These are phyloP conservation scores for Platyscapa corneri DNA, from an alignment of 1,140 invertebrate genomes.

Conservation along the genomic window DNA sequence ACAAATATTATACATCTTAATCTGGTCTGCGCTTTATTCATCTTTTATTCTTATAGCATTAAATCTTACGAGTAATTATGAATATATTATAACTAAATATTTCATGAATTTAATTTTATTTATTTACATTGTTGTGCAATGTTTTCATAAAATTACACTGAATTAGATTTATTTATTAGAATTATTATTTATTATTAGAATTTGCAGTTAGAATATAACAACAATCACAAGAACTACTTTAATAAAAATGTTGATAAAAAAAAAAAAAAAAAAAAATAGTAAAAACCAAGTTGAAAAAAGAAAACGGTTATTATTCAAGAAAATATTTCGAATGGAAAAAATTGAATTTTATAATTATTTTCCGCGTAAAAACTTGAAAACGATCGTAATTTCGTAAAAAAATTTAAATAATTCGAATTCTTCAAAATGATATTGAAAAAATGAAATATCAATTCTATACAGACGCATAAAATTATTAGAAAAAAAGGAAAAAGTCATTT, in stretches of 20 bases:
- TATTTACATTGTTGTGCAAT: not conserved
- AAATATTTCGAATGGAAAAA: too few species aligned
- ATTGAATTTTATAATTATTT: too few species aligned
- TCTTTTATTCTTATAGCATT: not conserved
- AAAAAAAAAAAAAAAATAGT: too few species aligned
- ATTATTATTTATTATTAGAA: too few species aligned
- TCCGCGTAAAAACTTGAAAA: too few species aligned
- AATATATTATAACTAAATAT: not conserved
- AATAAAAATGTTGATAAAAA: too few species aligned
- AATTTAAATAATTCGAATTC: too few species aligned
- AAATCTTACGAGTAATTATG: not conserved
- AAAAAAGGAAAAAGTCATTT: not conserved
- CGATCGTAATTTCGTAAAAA: too few species aligned
- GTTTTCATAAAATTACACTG: not conserved
- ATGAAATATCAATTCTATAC: not conserved
- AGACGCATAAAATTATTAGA: not conserved
- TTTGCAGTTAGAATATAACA: not conserved
- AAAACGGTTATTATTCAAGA: too few species aligned
- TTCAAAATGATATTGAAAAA: not conserved
- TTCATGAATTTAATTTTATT: not conserved
- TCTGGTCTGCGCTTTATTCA: not conserved
- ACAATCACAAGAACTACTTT: not conserved
- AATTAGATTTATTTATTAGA: too few species aligned
- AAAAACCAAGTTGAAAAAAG: too few species aligned
- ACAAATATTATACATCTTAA: not conserved